Evolutionary conservation across 2,888 invertebrate species (phyloP).

Genomic region (Callimorpha dominula): DNA sequence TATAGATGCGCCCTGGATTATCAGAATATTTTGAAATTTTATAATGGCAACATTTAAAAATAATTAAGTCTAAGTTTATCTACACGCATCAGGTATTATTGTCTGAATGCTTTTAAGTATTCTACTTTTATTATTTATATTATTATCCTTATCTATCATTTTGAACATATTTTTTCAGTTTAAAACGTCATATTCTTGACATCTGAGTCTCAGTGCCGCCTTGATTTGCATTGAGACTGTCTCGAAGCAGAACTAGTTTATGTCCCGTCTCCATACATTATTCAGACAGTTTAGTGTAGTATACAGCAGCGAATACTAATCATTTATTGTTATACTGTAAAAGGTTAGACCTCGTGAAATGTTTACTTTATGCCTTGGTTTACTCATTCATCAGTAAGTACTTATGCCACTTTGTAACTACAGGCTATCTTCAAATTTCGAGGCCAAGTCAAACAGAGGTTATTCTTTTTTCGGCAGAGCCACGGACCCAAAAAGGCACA

Average conservation of each 20-base stretch:
- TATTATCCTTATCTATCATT: neutral
- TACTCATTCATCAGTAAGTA: neutral
- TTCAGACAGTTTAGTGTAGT: conserved; percentile 26
- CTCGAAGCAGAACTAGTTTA: conserved; percentile 31
- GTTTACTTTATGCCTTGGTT: neutral
- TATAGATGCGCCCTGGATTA: too few relatives aligned
- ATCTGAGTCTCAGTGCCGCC: neutral
- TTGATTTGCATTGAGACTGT: conserved; percentile 18
- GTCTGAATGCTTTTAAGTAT: neutral
- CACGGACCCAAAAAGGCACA: too few relatives aligned
- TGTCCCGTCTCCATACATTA: conserved; percentile 35
- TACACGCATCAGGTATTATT: neutral
- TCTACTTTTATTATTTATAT: neutral
- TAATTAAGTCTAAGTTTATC: neutral
- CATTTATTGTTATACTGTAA: neutral
- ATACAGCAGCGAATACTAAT: conserved; percentile 43
- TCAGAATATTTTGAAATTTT: neutral
- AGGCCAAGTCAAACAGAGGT: too few relatives aligned
- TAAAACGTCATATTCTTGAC: neutral
- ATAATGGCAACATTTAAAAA: neutral
- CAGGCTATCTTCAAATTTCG: neutral
- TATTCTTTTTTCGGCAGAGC: too few relatives aligned
- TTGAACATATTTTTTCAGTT: neutral
- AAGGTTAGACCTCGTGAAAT: conserved; percentile 6
- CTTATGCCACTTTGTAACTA: neutral